Base-by-base conservation (phyloP, 1,140 invertebrate genomes). In the Drosophila subobscura region DNA sequence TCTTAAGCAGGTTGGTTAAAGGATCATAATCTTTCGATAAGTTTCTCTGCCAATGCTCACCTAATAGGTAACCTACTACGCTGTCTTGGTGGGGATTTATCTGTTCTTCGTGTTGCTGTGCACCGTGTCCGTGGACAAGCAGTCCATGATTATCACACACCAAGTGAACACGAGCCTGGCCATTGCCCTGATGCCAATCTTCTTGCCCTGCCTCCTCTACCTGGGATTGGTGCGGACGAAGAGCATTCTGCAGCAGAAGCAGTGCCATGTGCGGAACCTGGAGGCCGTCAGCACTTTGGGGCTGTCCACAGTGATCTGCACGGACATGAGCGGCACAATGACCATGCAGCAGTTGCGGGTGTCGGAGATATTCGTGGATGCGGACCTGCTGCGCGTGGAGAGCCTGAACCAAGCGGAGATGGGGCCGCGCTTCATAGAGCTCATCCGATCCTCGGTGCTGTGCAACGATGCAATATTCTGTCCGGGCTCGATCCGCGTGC, bases 251-350 rank as follows among this genome's bases (percentile, higher is more conserved):
- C 5, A 5, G n/a, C 7, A 33, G 12, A 45, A 41, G 6, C 57
- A 57, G 5, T 81, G 70, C 20, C 27, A 64, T 4, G 63, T 75
- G 2, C 40, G 60, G 4, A 81, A 72, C 22, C 46, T 86, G 5
- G 61, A 72, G 44, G 46, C 77, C 0, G 49, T 40, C 8, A 57
- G 45, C 16, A 75, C 74, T 0, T 8, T 86, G 51, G 81, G 81
- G 0, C 23, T 67, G 4, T 75, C 77, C 37, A 67, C 83, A 0
- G 81, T 86, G 0, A 72, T 86, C 4, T 77, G 72, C 10, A 56
- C 54, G 7, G 56, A 55, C 4, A 10, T 71, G 14, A 25, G 10
- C 0, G 63, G 77, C 3, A 72, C 74, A 0, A 22, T 86, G 27
- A 80, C 68, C 5, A 7, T 49, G 5, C 42, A 49, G 0, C 42